A percentile compares a stretch with the other conserved stretches of the same genome.
Evolutionary conservation across 37 sponge, comb jelly and placozoan species (phyloP).

Genomic region (Theonella swinhoei): DNA sequence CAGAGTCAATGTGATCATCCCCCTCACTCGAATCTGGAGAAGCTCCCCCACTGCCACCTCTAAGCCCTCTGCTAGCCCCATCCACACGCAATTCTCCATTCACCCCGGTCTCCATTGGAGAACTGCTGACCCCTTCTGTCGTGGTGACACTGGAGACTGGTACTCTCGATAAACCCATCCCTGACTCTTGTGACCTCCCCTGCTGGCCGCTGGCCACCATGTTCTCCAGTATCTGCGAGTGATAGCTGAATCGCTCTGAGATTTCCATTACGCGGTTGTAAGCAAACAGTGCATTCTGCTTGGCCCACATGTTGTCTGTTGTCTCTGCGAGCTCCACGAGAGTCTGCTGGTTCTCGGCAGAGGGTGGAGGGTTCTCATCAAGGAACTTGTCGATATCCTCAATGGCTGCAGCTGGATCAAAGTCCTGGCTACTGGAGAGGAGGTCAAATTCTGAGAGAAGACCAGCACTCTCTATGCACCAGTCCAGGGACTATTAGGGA

Average conservation of each 20-base stretch:
- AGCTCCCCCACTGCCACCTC: too few species aligned
- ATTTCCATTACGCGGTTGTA: conserved; percentile 67
- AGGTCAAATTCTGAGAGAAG: conserved; percentile 44
- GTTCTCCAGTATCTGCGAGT: conserved; percentile 34
- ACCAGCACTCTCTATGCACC: conserved; percentile 59
- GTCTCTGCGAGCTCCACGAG: conserved; percentile 49
- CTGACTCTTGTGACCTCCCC: too few species aligned
- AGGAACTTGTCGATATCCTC: conserved; percentile 49
- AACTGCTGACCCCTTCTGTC: too few species aligned
- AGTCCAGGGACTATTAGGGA: conserved; percentile 48
- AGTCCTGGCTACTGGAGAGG: background rate
- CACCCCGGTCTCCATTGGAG: too few species aligned
- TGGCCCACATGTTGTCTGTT: conserved; percentile 17
- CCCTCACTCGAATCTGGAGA: too few species aligned
- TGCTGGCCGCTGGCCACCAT: too few species aligned
- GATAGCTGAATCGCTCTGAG: conserved; percentile 33
- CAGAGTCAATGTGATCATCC: too few species aligned
- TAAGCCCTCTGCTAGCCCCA: too few species aligned
- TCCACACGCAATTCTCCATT: too few species aligned
- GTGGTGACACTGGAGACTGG: too few species aligned
- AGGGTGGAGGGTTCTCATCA: conserved; percentile 21
- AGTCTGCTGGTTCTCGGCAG: conserved; percentile 29
- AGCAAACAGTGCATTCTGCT: conserved; percentile 68
- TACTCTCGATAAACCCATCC: too few species aligned
- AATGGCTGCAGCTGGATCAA: conserved; percentile 15